Conservation (phyloP, 2,888 invertebrate genomes). For the Phortica okadai region DNA sequence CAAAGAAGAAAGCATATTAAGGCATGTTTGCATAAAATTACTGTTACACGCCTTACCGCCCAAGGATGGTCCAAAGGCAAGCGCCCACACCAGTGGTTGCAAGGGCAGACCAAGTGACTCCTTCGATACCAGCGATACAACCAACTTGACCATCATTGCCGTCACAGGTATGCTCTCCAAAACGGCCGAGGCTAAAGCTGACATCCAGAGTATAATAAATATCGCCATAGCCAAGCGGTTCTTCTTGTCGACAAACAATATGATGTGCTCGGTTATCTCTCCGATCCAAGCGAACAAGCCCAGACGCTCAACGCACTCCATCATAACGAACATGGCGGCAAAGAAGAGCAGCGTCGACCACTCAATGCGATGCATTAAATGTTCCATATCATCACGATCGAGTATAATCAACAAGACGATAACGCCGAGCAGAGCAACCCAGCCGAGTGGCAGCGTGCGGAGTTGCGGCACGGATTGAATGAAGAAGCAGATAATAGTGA, state of each 20-base stretch:
- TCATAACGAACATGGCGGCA: slow-evolving; percentile 76
- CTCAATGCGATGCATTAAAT: slow-evolving; percentile 74
- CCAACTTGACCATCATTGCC: slow-evolving; percentile 92
- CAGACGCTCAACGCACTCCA: slow-evolving; percentile 84
- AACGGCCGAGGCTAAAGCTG: slow-evolving; percentile 90
- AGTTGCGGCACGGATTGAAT: slow-evolving; percentile 87
- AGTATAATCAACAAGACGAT: slow-evolving; percentile 86
- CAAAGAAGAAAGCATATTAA: background rate
- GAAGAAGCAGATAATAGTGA: slow-evolving; percentile 88
- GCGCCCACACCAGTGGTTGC: slow-evolving; percentile 89
- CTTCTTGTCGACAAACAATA: slow-evolving; percentile 81
- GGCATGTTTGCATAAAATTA: background rate
- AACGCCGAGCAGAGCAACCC: slow-evolving; percentile 91
- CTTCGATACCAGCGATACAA: slow-evolving; percentile 83
- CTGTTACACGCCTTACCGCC: slow-evolving; percentile 79
- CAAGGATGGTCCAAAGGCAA: slow-evolving; percentile 91
- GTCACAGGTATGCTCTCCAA: slow-evolving; percentile 94
- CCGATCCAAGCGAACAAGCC: slow-evolving; percentile 90
- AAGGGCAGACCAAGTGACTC: slow-evolving; percentile 83
- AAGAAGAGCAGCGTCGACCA: slow-evolving; percentile 76
- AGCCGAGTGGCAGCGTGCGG: slow-evolving; percentile 86
- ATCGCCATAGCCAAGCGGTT: slow-evolving; percentile 84
- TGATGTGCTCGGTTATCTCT: slow-evolving; percentile 81
- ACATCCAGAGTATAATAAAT: slow-evolving; percentile 89
- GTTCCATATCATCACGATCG: slow-evolving; percentile 78